A percentile compares a stretch with the other conserved stretches of the same genome.
phyloP scores from a whole-genome alignment of 2,888 invertebrate genomes.

The Himalopsyche tibetana region DNA sequence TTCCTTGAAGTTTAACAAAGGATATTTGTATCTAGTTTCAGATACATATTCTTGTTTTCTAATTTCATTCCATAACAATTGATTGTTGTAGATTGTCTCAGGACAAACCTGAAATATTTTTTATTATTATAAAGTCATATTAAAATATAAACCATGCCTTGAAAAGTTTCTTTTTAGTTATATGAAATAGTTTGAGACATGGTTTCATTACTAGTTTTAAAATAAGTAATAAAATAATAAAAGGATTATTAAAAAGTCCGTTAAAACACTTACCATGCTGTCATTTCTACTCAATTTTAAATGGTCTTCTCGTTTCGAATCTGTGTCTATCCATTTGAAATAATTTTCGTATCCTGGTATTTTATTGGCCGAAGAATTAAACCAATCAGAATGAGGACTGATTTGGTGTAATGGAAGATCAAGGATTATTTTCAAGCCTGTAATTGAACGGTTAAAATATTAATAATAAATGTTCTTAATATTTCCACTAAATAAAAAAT shows the following conservation, averaged over 20 bases:
- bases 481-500: no score
- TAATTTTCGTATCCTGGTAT: slow-evolving; percentile 82
- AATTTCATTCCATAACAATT: slow-evolving; percentile 49
- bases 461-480: no score
- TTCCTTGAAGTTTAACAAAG: slow-evolving; percentile 49
- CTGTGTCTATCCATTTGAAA: slow-evolving; percentile 71
- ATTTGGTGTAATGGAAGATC: slow-evolving; percentile 75
- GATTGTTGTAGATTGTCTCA: neutral
- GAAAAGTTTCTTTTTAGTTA: neutral
- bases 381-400: slow-evolving; percentile 86
- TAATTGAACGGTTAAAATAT: neutral
- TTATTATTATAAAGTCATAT: no score
- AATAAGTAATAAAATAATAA: no score
- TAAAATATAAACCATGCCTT: neutral
- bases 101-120: neutral
- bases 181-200: neutral
- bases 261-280: neutral
- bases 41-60: slow-evolving; percentile 47
- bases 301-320: neutral
- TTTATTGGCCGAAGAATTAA: slow-evolving; percentile 78
- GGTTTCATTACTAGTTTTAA: no score
- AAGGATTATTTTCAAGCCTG: slow-evolving; percentile 73
- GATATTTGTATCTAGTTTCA: neutral
- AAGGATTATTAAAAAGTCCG: no score
- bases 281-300: neutral